phyloP scores from a whole-genome alignment of 1,140 invertebrate species.

The Pararge aegeria region DNA sequence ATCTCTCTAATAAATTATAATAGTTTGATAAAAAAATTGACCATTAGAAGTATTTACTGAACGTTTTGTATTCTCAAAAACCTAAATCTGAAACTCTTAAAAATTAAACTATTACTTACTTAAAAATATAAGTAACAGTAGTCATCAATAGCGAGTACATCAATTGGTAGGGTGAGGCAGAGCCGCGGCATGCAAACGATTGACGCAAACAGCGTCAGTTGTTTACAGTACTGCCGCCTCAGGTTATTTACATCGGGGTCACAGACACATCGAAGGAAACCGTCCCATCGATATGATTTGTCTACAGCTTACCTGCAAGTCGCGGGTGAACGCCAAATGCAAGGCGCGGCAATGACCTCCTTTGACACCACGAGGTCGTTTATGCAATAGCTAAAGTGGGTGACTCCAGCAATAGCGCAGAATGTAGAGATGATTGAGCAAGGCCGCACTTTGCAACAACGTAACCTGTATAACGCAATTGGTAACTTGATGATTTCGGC shows the following conservation, averaged over 20 bases:
- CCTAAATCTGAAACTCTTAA: no score
- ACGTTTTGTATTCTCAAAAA: no score
- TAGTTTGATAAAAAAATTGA: no score
- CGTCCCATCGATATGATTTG: constrained; percentile 68
- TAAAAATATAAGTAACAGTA: constrained; percentile 36
- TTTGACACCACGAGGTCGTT: constrained; percentile 71
- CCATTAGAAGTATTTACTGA: no score
- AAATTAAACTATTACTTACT: no score
- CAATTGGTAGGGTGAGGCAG: constrained; percentile 49
- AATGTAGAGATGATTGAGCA: constrained; percentile 61
- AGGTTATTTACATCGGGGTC: constrained; percentile 79
- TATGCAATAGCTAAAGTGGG: constrained; percentile 67
- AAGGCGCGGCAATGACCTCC: constrained; percentile 69
- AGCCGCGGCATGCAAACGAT: constrained; percentile 49
- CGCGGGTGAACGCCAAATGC: constrained; percentile 37
- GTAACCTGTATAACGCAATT: constrained; percentile 23
- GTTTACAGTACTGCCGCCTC: constrained; percentile 71
- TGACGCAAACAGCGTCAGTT: constrained; percentile 70
- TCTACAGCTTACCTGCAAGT: constrained; percentile 51
- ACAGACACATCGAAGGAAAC: constrained; percentile 73
- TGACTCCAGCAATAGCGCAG: constrained; percentile 47
- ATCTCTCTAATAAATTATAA: no score
- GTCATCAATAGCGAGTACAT: constrained; percentile 44
- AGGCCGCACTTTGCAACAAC: constrained; percentile 41
- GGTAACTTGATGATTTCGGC: constrained; percentile 6